Percentiles rank a stretch among this genome's conserved stretches.
phyloP scores from a whole-genome alignment of 2,888 invertebrate genomes.

The Altica lythri region DNA sequence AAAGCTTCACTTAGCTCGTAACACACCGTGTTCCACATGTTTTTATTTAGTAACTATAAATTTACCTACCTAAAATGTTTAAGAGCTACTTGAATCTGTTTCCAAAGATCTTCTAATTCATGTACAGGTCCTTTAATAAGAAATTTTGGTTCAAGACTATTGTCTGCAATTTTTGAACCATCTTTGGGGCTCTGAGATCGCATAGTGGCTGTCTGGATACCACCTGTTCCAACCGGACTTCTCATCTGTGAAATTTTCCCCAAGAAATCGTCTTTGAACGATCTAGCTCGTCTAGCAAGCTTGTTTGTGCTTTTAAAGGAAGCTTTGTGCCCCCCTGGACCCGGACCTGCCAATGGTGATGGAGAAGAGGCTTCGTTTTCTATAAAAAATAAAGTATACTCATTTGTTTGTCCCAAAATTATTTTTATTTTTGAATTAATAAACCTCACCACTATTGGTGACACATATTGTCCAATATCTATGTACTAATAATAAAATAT shows the following conservation, averaged over 20 bases:
- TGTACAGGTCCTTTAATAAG: slow-evolving; percentile 49
- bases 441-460: no score
- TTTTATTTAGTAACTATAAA: no score
- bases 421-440: no score
- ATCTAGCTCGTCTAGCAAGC: slow-evolving; percentile 84
- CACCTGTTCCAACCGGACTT: slow-evolving; percentile 62
- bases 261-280: slow-evolving; percentile 91
- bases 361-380: slow-evolving; percentile 50
- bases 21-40: no score
- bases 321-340: slow-evolving; percentile 74
- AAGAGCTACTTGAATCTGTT: slow-evolving; percentile 73
- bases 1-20: no score
- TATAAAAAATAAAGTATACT: slow-evolving; percentile 36
- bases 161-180: slow-evolving; percentile 47
- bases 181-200: slow-evolving; percentile 58
- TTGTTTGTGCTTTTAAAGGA: slow-evolving; percentile 77
- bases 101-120: slow-evolving; percentile 48
- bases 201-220: slow-evolving; percentile 35
- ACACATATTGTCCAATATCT: no score
- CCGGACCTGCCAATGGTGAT: slow-evolving; percentile 52
- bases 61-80: slow-evolving; percentile 71
- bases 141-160: slow-evolving; percentile 41
- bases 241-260: slow-evolving; percentile 88
- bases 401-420: neutral
- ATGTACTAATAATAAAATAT: no score